Conservation (phyloP, 1,140 invertebrate species). For the Neodiprion fabricii region DNA sequence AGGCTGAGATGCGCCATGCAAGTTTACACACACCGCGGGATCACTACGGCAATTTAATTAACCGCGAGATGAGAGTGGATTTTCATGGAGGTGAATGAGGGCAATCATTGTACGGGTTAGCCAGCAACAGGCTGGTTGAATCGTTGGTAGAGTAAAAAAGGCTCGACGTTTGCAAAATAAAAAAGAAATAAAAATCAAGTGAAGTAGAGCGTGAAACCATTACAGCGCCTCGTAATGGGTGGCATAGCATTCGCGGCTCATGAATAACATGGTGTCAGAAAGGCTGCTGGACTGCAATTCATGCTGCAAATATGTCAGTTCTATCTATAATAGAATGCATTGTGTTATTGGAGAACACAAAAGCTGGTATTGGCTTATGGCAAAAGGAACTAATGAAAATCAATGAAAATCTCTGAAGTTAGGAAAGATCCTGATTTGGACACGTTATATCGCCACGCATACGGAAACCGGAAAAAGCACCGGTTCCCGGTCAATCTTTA, state of each 20-base stretch:
- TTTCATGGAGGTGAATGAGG: background rate
- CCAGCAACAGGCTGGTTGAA: background rate
- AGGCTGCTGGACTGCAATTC: background rate
- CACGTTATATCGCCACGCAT: background rate
- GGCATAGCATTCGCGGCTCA: background rate
- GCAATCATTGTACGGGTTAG: background rate
- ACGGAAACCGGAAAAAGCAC: background rate
- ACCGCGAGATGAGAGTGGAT: background rate
- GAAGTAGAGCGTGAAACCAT: constrained; percentile 16
- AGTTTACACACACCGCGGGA: background rate
- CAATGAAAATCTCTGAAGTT: background rate
- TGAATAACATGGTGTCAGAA: constrained; percentile 9
- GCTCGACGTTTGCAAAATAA: background rate
- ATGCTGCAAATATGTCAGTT: background rate
- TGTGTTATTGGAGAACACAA: background rate
- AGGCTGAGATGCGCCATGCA: no score
- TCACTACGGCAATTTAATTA: background rate
- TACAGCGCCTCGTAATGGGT: background rate
- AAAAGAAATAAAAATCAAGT: background rate
- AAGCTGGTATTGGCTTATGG: background rate
- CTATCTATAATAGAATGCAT: background rate
- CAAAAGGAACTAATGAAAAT: background rate
- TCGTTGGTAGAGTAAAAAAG: background rate
- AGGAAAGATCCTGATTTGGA: background rate
- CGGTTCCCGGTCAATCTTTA: background rate